phyloP scores from a whole-genome alignment of 2,797 vertebrate species.

The Scolopax rusticola region DNA sequence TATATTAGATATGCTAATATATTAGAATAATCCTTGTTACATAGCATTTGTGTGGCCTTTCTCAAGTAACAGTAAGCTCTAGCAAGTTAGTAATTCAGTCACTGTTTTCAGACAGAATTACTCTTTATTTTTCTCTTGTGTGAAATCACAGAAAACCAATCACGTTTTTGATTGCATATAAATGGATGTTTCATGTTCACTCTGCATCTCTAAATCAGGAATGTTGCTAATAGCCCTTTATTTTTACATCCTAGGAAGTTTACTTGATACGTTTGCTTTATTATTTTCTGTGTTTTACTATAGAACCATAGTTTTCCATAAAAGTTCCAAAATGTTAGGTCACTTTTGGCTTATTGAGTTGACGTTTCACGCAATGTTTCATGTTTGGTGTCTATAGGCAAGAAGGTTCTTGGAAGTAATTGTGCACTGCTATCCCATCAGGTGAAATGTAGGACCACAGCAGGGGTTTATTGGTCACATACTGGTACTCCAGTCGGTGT shows the following conservation, averaged over 20 bases:
- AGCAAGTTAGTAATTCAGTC: neutral
- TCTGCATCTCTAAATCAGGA: neutral
- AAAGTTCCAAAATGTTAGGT: neutral
- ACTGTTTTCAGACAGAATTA: neutral
- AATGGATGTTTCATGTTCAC: neutral
- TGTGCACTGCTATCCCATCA: neutral
- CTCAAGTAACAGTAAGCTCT: neutral
- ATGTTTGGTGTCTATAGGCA: neutral
- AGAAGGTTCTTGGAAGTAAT: neutral
- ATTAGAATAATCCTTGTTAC: neutral
- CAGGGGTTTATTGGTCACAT: neutral
- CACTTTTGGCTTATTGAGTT: neutral
- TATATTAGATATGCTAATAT: neutral
- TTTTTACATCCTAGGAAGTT: neutral
- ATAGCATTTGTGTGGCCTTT: neutral
- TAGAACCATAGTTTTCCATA: neutral
- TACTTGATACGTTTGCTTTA: neutral
- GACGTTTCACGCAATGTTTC: neutral
- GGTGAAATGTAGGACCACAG: neutral
- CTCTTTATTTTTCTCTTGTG: neutral
- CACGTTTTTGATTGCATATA: neutral
- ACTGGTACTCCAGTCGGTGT: accelerated
- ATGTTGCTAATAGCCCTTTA: neutral
- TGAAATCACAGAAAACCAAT: neutral
- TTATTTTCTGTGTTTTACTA: neutral